phyloP scores from a whole-genome alignment of 2,113 vertebrate genomes.

The Meles meles region DNA sequence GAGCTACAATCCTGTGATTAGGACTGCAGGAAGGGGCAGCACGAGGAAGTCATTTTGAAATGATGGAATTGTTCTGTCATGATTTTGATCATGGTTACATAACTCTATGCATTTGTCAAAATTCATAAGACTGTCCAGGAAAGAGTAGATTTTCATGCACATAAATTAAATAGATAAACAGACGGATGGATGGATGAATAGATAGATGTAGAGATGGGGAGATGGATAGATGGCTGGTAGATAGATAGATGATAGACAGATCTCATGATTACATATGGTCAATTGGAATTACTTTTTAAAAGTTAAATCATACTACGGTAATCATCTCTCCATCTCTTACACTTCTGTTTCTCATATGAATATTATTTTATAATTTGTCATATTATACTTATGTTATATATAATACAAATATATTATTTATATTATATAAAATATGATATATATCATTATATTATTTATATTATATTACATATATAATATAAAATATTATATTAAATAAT shows the following conservation, averaged over 20 bases:
- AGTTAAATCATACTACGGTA: neutral
- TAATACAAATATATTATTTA: no score
- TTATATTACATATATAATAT: no score
- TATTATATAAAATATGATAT: no score
- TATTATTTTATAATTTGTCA: no score
- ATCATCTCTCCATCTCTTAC: neutral
- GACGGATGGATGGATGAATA: neutral
- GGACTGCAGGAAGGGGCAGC: no score
- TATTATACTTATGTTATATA: no score
- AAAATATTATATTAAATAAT: no score
- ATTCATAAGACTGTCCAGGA: neutral
- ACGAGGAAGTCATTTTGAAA: neutral
- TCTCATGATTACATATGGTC: neutral
- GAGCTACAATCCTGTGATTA: neutral
- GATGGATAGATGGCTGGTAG: neutral
- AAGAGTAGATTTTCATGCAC: neutral
- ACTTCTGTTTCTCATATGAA: neutral
- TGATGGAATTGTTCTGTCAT: fast-evolving
- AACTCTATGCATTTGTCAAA: neutral
- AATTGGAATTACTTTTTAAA: neutral
- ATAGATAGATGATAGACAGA: neutral
- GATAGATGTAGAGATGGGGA: neutral
- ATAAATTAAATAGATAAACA: neutral
- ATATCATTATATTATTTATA: no score
- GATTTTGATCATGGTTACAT: no score